Evolutionary conservation across 2,797 vertebrate species (phyloP).

Genomic region (Premnoplex brunnescens): DNA sequence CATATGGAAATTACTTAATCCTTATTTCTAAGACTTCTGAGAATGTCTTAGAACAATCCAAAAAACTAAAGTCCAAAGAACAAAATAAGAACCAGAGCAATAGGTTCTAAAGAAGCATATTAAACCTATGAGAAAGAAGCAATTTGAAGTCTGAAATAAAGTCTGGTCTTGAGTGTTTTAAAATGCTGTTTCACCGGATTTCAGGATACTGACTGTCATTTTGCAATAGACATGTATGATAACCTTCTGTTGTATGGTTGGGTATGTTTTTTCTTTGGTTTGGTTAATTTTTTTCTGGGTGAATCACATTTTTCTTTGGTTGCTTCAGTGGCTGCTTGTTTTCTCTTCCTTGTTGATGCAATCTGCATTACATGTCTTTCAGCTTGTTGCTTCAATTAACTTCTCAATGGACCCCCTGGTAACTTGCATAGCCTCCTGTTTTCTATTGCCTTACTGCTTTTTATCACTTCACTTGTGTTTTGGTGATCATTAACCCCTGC

Average conservation of each 20-base stretch:
- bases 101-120: background rate
- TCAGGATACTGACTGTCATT: background rate
- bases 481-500: slow-evolving; percentile 41
- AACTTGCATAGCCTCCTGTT: slow-evolving; percentile 38
- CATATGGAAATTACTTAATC: background rate
- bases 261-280: background rate
- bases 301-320: background rate
- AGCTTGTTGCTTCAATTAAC: slow-evolving; percentile 70
- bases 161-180: background rate
- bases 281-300: background rate
- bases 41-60: background rate
- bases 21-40: background rate
- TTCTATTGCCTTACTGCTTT: slow-evolving; percentile 51
- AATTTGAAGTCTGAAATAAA: background rate
- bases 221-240: background rate
- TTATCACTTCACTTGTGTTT: slow-evolving; percentile 38
- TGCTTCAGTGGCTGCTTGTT: background rate
- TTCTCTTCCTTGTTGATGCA: slow-evolving; percentile 14
- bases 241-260: background rate
- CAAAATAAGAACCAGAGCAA: background rate
- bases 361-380: slow-evolving; percentile 20
- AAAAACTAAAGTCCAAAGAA: background rate
- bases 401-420: slow-evolving; percentile 58
- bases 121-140: background rate
- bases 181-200: background rate